Evolutionary conservation across 2,888 invertebrate genomes (phyloP), one percentile per base, ranked within the genome.

Genomic region (Globia sparganii): DNA sequence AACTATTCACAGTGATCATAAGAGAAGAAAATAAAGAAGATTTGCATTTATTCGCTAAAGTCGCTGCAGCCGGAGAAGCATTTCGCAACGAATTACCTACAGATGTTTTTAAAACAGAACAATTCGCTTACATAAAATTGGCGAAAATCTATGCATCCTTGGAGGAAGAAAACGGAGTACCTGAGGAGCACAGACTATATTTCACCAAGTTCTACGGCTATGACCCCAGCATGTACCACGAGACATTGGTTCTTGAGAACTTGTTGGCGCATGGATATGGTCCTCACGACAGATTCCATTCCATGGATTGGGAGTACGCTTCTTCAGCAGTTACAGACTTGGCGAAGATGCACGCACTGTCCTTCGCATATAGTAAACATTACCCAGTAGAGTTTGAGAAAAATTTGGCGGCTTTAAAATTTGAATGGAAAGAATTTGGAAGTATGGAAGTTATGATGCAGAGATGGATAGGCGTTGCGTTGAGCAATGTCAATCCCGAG

Each of bases 261-360:
- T 71, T 93, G 18, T 61, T 53, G 53, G 53, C 25, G 25, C 53
- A 53, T 53, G 53, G 53, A 25, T 53, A 25, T 28, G 58, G 77
- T 3, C 77, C 84, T 13, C 86, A 88, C 64, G 89, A 94, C 34
- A 90, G 92, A 72, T 78, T 91, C 34, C 86, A 85, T 64, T 80
- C 90, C 4, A 77, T 94, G 5, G 86, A 90, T 75, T 92, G 91
- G 89, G 72, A 83, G 59, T 87, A 87, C 34, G 87, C 83, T 28
- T 88, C 88, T 11, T 91, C 93, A 28, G 89, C 92, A 0, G 68
- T 88, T 0, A 69, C 84, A 31, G 90, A 90, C 18, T 77, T 94
- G 68, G 94, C 92, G 0, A 92, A 91, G 78, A 85, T 93, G 8
- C 95, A 95, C 72, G 92, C 94, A 0, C 83, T 94, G 0, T 93